Evolutionary conservation across 2,888 invertebrate species (phyloP), one percentile per base, ranked within the genome.

Genomic region (Drosophila mettleri): DNA sequence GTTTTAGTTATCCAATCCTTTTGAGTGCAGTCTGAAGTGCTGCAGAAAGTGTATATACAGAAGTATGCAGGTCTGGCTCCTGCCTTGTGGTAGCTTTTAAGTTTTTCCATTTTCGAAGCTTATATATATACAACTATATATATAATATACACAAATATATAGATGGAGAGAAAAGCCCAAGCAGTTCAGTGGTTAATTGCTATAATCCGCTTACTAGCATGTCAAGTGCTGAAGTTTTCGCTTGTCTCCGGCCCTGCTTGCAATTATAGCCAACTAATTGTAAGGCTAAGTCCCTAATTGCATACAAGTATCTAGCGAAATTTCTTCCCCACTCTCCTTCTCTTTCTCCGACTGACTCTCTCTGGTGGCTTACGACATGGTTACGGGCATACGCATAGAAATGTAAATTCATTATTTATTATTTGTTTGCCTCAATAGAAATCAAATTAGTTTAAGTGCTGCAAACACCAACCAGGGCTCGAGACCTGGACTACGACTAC

Each of bases 371-470:
- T 29, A 60, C 45, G 39, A 59, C 33, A n/a, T 48, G 34, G 29
- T 46, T 43, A 29, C 33, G 34, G 36, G 33, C 71, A 16, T 24
- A 86, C 83, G 87, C 86, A 82, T 85, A 85, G 85, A 85, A 87
- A 85, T 85, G 87, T 83, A 85, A 85, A 85, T 85, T 85, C 87
- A 85, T 85, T 85, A 85, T 85, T 85, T 85, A 85, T 85, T 85
- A 87, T 85, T 87, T 85, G 85, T 85, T 87, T 85, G 88, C 85
- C 83, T 87, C 86, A 85, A 85, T 85, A 82, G 85, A 85, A 85
- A 85, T 85, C 85, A 85, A 87, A 85, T 85, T 85, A 85, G 85
- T 85, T 85, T 85, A 85, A 85, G 85, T 85, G 85, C 78, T 73
- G 86, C 69, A 62, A 60, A 41, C 58, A 49, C 39, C 69, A 65